Percentiles rank a stretch among this genome's conserved stretches.
Evolutionary conservation across 2,888 invertebrate genomes (phyloP).

Genomic region (Muschampia plurimacula): DNA sequence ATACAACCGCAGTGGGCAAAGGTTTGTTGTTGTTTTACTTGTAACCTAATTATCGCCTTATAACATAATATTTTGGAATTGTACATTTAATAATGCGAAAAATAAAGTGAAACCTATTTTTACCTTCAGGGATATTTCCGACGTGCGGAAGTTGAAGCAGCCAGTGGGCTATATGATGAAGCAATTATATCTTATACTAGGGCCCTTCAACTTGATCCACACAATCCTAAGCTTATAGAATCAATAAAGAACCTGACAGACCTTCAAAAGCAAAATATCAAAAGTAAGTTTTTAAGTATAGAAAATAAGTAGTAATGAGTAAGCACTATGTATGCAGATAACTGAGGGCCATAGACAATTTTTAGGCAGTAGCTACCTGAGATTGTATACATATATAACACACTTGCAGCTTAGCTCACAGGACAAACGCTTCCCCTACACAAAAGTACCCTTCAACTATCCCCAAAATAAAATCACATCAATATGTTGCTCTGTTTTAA

Average conservation of each 20-base stretch:
- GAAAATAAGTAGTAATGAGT: neutral
- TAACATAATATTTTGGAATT: no score
- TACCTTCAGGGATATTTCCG: constrained; percentile 88
- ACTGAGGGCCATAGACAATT: no score
- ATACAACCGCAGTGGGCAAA: constrained; percentile 93
- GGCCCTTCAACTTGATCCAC: constrained; percentile 88
- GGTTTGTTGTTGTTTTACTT: constrained; percentile 67
- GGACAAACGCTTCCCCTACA: no score
- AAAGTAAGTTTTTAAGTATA: constrained; percentile 71
- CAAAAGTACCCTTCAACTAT: no score
- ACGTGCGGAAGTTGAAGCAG: constrained; percentile 89
- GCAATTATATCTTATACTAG: constrained; percentile 89
- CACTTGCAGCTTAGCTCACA: no score
- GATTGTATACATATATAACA: no score
- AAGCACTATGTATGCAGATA: no score
- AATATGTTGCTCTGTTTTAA: no score
- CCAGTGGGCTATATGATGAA: constrained; percentile 88
- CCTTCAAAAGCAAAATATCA: constrained; percentile 85
- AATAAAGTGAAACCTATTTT: neutral
- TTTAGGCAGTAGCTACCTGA: no score
- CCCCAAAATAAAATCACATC: no score
- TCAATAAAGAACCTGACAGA: constrained; percentile 87
- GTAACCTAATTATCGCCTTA: neutral
- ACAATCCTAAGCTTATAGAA: constrained; percentile 87
- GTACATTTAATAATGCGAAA: no score